phyloP scores from a whole-genome alignment of 2,113 vertebrate genomes.

The Pionites leucogaster region DNA sequence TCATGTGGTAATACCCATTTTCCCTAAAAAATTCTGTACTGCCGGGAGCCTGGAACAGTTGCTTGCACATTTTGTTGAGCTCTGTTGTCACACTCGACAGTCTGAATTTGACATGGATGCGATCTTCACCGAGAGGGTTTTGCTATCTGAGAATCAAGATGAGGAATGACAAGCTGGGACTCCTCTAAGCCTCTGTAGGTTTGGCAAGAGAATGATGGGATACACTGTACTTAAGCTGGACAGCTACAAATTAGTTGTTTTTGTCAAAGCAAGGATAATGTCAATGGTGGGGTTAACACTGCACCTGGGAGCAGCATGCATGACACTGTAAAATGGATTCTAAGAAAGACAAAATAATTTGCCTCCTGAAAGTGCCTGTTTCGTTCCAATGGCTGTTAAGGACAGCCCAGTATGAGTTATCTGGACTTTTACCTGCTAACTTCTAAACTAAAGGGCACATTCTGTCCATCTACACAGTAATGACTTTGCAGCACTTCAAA shows the following conservation, averaged over 20 bases:
- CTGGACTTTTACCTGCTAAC: neutral
- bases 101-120: neutral
- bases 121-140: neutral
- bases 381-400: neutral
- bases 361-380: neutral
- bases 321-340: neutral
- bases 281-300: neutral
- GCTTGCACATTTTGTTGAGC: neutral
- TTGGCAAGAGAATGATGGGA: neutral
- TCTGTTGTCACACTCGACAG: neutral
- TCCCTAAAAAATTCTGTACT: neutral
- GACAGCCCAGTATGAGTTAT: neutral
- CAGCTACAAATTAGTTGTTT: neutral
- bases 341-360: neutral
- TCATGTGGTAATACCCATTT: neutral
- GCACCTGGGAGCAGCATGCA: neutral
- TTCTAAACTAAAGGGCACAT: neutral
- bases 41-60: neutral
- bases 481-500: neutral
- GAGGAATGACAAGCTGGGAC: neutral
- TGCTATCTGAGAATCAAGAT: neutral
- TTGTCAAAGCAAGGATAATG: neutral
- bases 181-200: neutral
- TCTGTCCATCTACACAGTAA: neutral
- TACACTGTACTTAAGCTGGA: neutral